Evolutionary conservation across 2,888 invertebrate species (phyloP).

Genomic region (Ernsta delagoae): DNA sequence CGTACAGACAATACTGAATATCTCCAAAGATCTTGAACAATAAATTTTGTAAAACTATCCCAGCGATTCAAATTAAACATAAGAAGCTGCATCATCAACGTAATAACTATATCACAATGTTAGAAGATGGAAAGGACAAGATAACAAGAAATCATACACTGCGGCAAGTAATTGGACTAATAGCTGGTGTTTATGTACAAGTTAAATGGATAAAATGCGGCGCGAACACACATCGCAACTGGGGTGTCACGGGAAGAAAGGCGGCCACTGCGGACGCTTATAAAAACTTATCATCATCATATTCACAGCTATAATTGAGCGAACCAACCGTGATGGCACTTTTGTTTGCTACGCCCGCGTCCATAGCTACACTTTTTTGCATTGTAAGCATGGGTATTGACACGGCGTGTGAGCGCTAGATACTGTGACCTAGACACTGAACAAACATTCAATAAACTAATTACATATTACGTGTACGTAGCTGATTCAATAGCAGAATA

Average conservation of each 20-base stretch:
- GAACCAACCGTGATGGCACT: constrained; percentile 32
- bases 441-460: constrained; percentile 4
- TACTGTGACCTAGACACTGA: constrained; percentile 29
- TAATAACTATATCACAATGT: no score
- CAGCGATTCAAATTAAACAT: no score
- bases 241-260: constrained; percentile 78
- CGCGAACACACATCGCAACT: constrained; percentile 71
- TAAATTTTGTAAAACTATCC: no score
- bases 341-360: constrained; percentile 15
- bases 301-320: constrained; percentile 33
- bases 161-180: not conserved
- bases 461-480: not conserved
- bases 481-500: not conserved
- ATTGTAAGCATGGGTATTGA: constrained; percentile 19
- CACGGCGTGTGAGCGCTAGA: constrained; percentile 21
- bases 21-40: not conserved
- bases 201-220: constrained; percentile 52
- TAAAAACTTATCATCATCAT: constrained; percentile 28
- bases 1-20: no score
- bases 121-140: no score
- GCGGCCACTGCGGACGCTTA: constrained; percentile 54
- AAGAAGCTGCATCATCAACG: no score
- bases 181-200: constrained; percentile 21
- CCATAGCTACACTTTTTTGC: constrained; percentile 17
- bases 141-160: no score